phyloP scores from a whole-genome alignment of 1,140 invertebrate species.

The Panulirus ornatus region DNA sequence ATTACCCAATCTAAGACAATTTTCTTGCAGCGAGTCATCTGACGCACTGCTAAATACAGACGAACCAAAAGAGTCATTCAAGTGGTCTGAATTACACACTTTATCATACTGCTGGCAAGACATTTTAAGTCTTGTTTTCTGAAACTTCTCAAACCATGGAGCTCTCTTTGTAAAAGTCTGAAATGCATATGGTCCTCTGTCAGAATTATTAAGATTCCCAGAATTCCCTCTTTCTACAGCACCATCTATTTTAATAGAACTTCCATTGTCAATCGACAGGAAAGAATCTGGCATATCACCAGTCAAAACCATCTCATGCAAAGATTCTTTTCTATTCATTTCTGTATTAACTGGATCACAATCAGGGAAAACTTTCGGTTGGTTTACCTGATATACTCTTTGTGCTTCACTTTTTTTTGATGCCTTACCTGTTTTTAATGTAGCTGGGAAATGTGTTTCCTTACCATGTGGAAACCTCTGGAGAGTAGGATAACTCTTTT shows the following conservation, averaged over 20 bases:
- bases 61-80: conserved; percentile 34
- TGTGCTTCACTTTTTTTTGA: conserved; percentile 32
- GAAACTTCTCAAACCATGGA: conserved; percentile 65
- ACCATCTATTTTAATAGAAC: background rate
- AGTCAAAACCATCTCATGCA: background rate
- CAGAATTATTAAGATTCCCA: background rate
- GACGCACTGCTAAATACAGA: conserved; percentile 28
- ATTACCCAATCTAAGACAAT: background rate
- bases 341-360: background rate
- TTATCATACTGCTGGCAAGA: background rate
- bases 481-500: conserved; percentile 41
- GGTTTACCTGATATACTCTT: conserved; percentile 49
- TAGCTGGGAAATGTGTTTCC: conserved; percentile 60
- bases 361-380: background rate
- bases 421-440: background rate
- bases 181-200: background rate
- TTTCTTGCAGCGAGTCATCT: conserved; percentile 4
- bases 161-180: conserved; percentile 40
- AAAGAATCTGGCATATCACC: background rate
- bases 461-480: conserved; percentile 33
- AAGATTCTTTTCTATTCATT: background rate
- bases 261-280: background rate
- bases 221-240: background rate
- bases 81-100: background rate
- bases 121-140: background rate